Percentiles rank a stretch among this genome's conserved stretches.
These are phyloP conservation scores for Saxidomus purpurata DNA, from an alignment of 1,140 invertebrate genomes.

Conservation along the genomic window DNA sequence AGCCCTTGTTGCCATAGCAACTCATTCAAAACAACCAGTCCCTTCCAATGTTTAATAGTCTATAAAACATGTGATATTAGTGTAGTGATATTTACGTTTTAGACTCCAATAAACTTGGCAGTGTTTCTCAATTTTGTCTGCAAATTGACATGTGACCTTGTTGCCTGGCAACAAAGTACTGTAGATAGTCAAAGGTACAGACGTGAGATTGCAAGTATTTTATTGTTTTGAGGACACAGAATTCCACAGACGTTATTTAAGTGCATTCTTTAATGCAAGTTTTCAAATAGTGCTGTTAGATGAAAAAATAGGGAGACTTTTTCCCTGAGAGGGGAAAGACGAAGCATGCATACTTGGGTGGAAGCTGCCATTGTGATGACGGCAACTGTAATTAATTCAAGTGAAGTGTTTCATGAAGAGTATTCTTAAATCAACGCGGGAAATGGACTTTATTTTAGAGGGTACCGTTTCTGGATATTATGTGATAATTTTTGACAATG, in stretches of 20 bases:
- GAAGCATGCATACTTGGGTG: too few species aligned
- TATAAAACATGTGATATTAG: conserved; percentile 42
- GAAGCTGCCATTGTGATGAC: not conserved
- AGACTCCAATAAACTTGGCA: not conserved
- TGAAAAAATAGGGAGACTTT: too few species aligned
- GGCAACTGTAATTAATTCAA: not conserved
- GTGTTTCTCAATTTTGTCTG: not conserved
- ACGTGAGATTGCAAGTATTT: not conserved
- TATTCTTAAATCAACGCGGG: not conserved
- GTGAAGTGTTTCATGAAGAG: not conserved
- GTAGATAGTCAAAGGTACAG: not conserved
- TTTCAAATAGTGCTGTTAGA: too few species aligned
- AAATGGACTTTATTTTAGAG: too few species aligned
- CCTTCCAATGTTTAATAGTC: conserved; percentile 41
- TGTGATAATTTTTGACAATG: conserved; percentile 3
- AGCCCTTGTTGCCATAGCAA: conserved; percentile 54
- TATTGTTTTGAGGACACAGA: too few species aligned
- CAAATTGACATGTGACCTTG: not conserved
- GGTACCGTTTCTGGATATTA: not conserved
- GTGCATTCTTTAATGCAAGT: too few species aligned
- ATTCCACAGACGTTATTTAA: too few species aligned
- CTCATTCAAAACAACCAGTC: conserved; percentile 52
- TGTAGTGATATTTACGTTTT: conserved; percentile 7
- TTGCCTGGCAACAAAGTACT: not conserved
- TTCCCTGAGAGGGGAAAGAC: too few species aligned